A percentile compares a stretch with the other conserved stretches of the same genome.
Evolutionary conservation across 2,113 vertebrate genomes (phyloP).

Genomic region (Hyaena hyaena): DNA sequence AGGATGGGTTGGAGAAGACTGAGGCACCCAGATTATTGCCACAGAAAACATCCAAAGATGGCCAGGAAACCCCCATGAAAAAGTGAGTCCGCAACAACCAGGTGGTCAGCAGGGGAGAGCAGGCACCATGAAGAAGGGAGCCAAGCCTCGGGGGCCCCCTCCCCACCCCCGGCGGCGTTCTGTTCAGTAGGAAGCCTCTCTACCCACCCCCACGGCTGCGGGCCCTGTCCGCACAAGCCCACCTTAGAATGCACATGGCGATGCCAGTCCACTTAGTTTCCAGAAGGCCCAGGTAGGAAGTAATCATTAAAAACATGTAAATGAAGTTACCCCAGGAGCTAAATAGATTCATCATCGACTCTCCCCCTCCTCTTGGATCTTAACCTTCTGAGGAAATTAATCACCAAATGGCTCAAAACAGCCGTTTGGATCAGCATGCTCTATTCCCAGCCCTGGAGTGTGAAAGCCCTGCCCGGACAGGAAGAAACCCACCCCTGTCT

Average conservation of each 20-base stretch:
- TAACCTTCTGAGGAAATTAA: constrained; percentile 85
- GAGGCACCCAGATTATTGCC: rapidly evolving
- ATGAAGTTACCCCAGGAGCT: constrained; percentile 85
- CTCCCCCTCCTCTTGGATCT: constrained; percentile 81
- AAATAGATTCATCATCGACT: constrained; percentile 86
- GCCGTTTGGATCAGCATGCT: constrained; percentile 22
- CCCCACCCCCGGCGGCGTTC: rapidly evolving
- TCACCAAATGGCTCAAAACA: constrained; percentile 75
- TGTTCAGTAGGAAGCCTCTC: rapidly evolving
- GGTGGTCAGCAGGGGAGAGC: too few species aligned
- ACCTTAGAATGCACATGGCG: constrained; percentile 58
- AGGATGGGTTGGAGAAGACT: too few species aligned
- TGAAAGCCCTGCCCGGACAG: rapidly evolving
- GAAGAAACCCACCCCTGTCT: rapidly evolving
- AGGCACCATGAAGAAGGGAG: too few species aligned
- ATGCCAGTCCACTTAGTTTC: constrained; percentile 80
- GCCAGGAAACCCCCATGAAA: rapidly evolving
- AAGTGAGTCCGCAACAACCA: too few species aligned
- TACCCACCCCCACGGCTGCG: background rate
- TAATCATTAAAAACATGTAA: constrained; percentile 87
- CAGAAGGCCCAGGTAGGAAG: constrained; percentile 80
- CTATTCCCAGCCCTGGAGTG: background rate
- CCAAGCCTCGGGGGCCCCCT: background rate
- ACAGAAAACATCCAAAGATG: rapidly evolving
- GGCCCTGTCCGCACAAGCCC: constrained; percentile 61